phyloP scores from a whole-genome alignment of 1,140 invertebrate genomes.

The Lucilia sericata region DNA sequence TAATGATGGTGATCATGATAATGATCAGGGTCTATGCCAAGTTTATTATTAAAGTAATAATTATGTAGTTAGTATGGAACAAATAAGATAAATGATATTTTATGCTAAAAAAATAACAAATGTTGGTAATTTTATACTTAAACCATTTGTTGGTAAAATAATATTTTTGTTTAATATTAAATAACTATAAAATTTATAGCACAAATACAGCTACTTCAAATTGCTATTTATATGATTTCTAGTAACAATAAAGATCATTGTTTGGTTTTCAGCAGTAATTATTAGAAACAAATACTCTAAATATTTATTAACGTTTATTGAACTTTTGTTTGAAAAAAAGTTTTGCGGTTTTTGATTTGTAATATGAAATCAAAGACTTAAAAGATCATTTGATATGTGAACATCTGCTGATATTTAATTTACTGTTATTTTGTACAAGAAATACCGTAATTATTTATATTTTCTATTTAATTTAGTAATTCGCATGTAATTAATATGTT shows the following conservation, averaged over 20 bases:
- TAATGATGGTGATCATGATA: background rate
- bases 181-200: background rate
- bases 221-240: too few species aligned
- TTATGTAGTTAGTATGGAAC: too few species aligned
- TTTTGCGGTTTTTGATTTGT: background rate
- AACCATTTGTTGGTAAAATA: background rate
- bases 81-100: background rate
- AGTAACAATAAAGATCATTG: background rate
- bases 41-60: background rate
- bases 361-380: background rate
- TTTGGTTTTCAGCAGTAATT: background rate
- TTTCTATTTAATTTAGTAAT: background rate
- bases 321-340: background rate
- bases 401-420: conserved; percentile 1
- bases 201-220: too few species aligned
- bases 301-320: background rate
- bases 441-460: background rate
- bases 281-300: background rate
- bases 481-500: background rate
- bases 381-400: background rate
- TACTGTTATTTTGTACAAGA: background rate
- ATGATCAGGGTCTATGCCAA: background rate
- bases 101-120: background rate
- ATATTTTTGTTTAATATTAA: background rate
- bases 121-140: background rate